Percentiles rank a stretch among this genome's conserved stretches.
phyloP scores from a whole-genome alignment of 2,888 invertebrate species.

The Lasioglossum oenotherae region DNA sequence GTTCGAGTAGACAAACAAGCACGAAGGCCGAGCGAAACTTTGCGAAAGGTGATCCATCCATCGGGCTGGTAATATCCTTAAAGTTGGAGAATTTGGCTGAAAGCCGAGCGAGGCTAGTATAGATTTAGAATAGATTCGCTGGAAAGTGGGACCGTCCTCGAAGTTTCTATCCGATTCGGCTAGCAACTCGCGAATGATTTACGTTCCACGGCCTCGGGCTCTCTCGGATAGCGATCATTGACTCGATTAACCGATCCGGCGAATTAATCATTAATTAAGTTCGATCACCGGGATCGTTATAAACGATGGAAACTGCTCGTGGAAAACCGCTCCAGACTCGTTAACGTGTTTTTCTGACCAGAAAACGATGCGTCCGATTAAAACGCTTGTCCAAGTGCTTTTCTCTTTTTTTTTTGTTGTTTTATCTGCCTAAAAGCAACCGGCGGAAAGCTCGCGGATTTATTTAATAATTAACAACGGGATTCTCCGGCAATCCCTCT shows the following conservation, averaged over 20 bases:
- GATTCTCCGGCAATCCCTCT: neutral
- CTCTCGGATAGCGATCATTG: neutral
- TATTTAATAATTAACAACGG: neutral
- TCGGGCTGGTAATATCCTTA: conserved; percentile 29
- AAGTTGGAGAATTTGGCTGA: conserved; percentile 38
- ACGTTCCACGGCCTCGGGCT: conserved; percentile 1
- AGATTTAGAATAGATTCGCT: conserved; percentile 24
- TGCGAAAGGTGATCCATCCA: conserved; percentile 21
- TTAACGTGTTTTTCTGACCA: neutral
- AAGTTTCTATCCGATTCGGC: conserved; percentile 25
- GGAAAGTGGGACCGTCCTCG: neutral
- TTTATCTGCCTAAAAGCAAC: neutral
- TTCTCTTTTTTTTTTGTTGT: neutral
- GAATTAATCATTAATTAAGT: neutral
- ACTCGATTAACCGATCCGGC: neutral
- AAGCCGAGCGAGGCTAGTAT: conserved; percentile 30
- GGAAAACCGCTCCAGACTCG: neutral
- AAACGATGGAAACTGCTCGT: neutral
- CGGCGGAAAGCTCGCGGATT: neutral
- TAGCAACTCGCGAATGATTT: conserved; percentile 18
- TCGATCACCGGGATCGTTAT: neutral
- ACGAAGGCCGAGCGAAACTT: neutral
- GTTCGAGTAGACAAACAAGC: conserved; percentile 9
- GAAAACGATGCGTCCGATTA: conserved; percentile 1
- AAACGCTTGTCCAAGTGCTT: neutral